Evolutionary conservation across 2,888 invertebrate species (phyloP).

Genomic region (Serrognathus titanus): DNA sequence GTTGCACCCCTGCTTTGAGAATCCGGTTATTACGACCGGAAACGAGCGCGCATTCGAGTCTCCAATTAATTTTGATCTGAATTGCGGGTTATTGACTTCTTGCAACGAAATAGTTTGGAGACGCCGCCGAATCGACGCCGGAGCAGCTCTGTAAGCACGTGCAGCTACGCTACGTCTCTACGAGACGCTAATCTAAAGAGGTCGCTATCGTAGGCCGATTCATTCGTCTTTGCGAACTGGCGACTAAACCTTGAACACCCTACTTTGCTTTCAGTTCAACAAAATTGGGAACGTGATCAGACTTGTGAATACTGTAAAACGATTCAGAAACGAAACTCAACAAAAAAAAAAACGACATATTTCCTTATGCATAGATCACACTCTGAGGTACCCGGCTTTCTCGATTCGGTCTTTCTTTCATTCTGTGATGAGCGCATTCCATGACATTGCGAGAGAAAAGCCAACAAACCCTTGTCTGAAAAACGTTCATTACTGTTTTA

Average conservation of each 20-base stretch:
- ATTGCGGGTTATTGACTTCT: constrained; percentile 31
- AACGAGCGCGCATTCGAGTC: background rate
- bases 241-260: constrained; percentile 14
- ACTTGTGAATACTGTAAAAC: constrained; percentile 21
- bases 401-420: background rate
- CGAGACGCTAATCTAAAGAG: constrained; percentile 22
- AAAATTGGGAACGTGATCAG: constrained; percentile 29
- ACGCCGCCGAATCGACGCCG: constrained; percentile 26
- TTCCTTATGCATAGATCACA: background rate
- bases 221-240: constrained; percentile 21
- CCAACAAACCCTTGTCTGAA: constrained; percentile 38
- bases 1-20: background rate
- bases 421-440: background rate
- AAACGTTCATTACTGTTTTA: constrained; percentile 21
- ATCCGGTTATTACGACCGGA: constrained; percentile 2
- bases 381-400: background rate
- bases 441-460: constrained; percentile 27
- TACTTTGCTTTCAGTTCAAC: constrained; percentile 26
- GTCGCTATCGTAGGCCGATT: constrained; percentile 27
- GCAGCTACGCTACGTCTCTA: constrained; percentile 21
- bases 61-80: constrained; percentile 2
- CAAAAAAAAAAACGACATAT: background rate
- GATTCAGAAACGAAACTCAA: background rate
- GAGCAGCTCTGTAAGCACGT: constrained; percentile 17
- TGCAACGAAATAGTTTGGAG: constrained; percentile 28